Base-by-base conservation (phyloP, 1,140 invertebrate genomes). In the Fragariocoptes setiger region DNA sequence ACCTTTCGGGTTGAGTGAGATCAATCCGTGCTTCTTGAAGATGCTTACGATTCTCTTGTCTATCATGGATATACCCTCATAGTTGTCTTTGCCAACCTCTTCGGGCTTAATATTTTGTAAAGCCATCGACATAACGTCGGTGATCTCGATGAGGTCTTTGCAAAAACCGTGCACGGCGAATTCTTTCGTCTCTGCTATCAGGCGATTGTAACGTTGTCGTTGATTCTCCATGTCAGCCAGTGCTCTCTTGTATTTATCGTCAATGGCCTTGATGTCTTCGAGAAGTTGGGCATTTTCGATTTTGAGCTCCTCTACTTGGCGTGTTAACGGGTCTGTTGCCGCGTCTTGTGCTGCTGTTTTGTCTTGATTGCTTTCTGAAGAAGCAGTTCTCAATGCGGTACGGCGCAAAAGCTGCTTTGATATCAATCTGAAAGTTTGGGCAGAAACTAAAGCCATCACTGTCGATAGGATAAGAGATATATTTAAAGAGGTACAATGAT, bases 81-180 rank as follows among this genome's bases (percentile, higher is more conserved):
- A 82, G 3, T 95, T 62, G 50, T 68, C 74, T 52, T 86, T 80
- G 1, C 53, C 61, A 12, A 82, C 52, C 59, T 76, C 66, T 49
- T 76, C 69, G 53, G 78, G 72, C 1, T 82, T 79, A 31, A 92
- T 76, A 52, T 74, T 75, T 54, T 80, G 72, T 13, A 78, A 79
- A 0, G 86, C 86, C 59, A 74, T 73, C 4, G 68, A 64, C 36
- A 94, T 59, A 40, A 83, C 74, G 61, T 95, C 88, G 2, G 85
- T 79, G 19, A 94, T 83, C 56, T 92, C 86, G 3, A 94, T 61
- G 17, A 95, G 62, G 62, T 95, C 88, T 58, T 94, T 95, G 58
- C 85, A 90, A 60, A 97, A 95, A 44, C 70, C 68, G 62, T 95
- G 88, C 52, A 95, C 90, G 4, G 79, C 85, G 65, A 80, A 95